Evolutionary conservation across 2,888 invertebrate genomes (phyloP), one percentile per base, ranked within the genome.

Genomic region (Parnassius smintheus): DNA sequence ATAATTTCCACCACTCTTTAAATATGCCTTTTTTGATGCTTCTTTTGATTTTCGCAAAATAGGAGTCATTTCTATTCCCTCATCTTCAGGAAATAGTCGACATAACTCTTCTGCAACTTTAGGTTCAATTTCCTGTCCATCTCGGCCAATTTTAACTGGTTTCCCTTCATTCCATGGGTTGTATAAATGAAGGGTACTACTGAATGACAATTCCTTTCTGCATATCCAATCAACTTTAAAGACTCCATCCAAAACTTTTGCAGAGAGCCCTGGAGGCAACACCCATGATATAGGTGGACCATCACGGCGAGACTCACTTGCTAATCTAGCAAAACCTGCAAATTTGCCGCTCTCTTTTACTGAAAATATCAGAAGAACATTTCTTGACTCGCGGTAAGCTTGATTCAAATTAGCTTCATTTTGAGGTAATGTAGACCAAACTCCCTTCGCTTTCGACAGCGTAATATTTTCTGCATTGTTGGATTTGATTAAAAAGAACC

Each of bases 101-200:
- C 98, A 99, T 65, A 99, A 90, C 82, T 98, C 98, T 83, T 98
- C 97, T 18, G 98, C 99, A 61, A 98, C 97, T 83, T 96, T 95
- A 2, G 98, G 98, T 83, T 99, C 99, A 72, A 99, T 98, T 93
- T 99, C 99, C 93, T 99, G 96, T 0, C 99, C 99, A 92, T 99
- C 99, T 68, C 99, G 94, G n/a, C 98, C 99, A 76, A 99, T 99
- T 93, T 99, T 99, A 0, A 99, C 99, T 63, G 98, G 98, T 88
- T 98, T 98, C 54, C 98, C 97, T 82, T 99, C 98, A 92, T 99
- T 99, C 98, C 98, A 99, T 7, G 98, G 96, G 91, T 99, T 99
- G 80, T 97, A 98, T 66, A 99, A 91, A 85, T 99, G 98, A 73
- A 96, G 94, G 2, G 98, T 98, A 77, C 96, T 96, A 72, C 95